These are phyloP conservation scores for Apis laboriosa DNA, from an alignment of 1,140 invertebrate species.

Conservation along the genomic window DNA sequence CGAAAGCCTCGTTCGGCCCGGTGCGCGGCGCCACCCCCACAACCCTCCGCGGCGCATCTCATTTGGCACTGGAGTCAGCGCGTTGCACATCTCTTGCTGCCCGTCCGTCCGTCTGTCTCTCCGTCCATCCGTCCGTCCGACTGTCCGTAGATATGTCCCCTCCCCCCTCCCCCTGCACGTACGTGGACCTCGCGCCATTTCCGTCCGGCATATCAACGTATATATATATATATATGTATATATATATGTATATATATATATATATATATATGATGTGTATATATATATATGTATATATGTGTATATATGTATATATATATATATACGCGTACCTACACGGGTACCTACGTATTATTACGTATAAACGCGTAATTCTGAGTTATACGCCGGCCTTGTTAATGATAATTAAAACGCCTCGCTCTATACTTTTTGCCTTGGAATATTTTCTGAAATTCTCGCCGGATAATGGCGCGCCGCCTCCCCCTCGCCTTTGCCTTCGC, in stretches of 20 bases:
- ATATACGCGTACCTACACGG: slow-evolving; percentile 57
- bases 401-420: slow-evolving; percentile 80
- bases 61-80: slow-evolving; percentile 72
- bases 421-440: slow-evolving; percentile 74
- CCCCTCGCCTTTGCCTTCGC: slow-evolving; percentile 21
- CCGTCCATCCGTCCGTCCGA: slow-evolving; percentile 46
- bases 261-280: slow-evolving; percentile 33
- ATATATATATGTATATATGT: no score
- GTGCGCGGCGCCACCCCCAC: slow-evolving; percentile 44
- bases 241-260: no score
- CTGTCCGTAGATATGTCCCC: slow-evolving; percentile 55
- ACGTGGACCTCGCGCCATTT: slow-evolving; percentile 58
- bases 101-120: slow-evolving; percentile 58
- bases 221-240: slow-evolving; percentile 32
- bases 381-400: slow-evolving; percentile 79
- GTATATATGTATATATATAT: slow-evolving; percentile 38
- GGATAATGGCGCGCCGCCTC: slow-evolving; percentile 61
- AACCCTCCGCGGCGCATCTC: slow-evolving; percentile 66
- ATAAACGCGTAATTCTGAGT: slow-evolving; percentile 80
- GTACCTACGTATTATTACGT: slow-evolving; percentile 77
- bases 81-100: slow-evolving; percentile 65
- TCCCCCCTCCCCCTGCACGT: slow-evolving; percentile 18
- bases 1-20: slow-evolving; percentile 35
- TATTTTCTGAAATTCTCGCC: slow-evolving; percentile 73
- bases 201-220: slow-evolving; percentile 57